Percentiles rank a stretch among this genome's conserved stretches.
These are phyloP conservation scores for Prietella phreatophila DNA, from an alignment of 2,113 vertebrate species.

Conservation along the genomic window DNA sequence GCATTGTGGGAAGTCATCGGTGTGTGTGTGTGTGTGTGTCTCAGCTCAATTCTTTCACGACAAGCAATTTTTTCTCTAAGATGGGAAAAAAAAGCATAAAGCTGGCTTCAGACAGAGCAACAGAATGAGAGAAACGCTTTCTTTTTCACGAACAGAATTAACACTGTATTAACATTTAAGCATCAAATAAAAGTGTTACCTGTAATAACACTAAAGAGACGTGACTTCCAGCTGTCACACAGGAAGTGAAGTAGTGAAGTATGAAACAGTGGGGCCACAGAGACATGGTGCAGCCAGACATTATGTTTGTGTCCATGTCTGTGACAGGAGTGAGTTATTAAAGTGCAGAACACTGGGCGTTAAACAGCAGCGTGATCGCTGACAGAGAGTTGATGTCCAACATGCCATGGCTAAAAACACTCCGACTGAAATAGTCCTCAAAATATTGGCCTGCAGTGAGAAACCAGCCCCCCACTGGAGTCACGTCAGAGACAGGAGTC, in stretches of 20 bases:
- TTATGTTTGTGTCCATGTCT: background rate
- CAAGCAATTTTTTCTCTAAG: background rate
- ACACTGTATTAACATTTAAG: background rate
- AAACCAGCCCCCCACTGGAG: background rate
- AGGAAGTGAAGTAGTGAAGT: conserved; percentile 6
- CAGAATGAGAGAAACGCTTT: background rate
- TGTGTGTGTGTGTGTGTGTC: background rate
- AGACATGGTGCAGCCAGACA: background rate
- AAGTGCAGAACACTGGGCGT: background rate
- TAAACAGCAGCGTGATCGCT: background rate
- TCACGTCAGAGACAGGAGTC: background rate
- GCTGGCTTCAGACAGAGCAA: background rate
- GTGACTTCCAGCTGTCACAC: background rate
- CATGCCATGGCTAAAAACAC: background rate
- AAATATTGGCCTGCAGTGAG: conserved; percentile 9
- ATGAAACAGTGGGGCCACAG: background rate
- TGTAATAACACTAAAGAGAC: background rate
- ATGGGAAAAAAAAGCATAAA: too few species aligned
- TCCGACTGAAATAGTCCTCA: conserved; percentile 39
- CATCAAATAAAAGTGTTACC: too few species aligned
- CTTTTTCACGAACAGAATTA: background rate
- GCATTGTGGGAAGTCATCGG: background rate
- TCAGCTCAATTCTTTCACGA: background rate
- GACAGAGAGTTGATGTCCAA: background rate
- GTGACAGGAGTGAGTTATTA: conserved; percentile 12